Percentiles rank a stretch among this genome's conserved stretches.
Conservation (phyloP, 2,113 vertebrate genomes). For the Chaetura pelagica region DNA sequence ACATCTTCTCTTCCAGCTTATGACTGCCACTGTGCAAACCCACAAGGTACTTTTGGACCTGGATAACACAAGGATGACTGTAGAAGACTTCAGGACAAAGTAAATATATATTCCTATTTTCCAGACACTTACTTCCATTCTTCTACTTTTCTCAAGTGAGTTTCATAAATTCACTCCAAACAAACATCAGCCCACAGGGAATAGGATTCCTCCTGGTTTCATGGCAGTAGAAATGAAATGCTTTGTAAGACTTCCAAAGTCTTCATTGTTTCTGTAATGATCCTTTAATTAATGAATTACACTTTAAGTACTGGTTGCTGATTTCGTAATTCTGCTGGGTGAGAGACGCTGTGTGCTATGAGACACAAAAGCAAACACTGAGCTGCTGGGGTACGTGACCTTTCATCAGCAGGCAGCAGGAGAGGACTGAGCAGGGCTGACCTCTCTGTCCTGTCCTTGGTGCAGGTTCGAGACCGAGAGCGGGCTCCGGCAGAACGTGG, state of each 20-base stretch:
- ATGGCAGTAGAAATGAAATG: not conserved
- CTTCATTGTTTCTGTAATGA: not conserved
- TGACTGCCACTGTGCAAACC: constrained; percentile 75
- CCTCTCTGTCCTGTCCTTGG: not conserved
- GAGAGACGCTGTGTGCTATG: not conserved
- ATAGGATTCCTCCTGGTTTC: not conserved
- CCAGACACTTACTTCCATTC: not conserved
- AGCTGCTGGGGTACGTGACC: not conserved
- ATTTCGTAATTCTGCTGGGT: not conserved
- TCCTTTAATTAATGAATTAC: not conserved
- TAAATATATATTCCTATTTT: constrained; percentile 68
- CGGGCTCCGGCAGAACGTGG: constrained; percentile 82
- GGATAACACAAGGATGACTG: constrained; percentile 87
- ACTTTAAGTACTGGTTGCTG: not conserved
- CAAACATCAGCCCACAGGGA: not conserved
- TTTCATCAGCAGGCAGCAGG: not conserved
- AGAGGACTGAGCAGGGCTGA: not conserved
- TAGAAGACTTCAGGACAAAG: constrained; percentile 90
- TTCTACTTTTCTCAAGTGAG: not conserved
- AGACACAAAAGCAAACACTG: not conserved
- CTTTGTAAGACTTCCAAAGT: not conserved
- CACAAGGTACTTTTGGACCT: constrained; percentile 79
- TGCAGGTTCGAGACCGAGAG: constrained; percentile 84
- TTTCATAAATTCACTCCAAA: not conserved
- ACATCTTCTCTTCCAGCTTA: not conserved